A percentile compares a stretch with the other conserved stretches of the same genome.
These are phyloP conservation scores for Ectemnius lituratus DNA, from an alignment of 2,888 invertebrate genomes.

Conservation along the genomic window DNA sequence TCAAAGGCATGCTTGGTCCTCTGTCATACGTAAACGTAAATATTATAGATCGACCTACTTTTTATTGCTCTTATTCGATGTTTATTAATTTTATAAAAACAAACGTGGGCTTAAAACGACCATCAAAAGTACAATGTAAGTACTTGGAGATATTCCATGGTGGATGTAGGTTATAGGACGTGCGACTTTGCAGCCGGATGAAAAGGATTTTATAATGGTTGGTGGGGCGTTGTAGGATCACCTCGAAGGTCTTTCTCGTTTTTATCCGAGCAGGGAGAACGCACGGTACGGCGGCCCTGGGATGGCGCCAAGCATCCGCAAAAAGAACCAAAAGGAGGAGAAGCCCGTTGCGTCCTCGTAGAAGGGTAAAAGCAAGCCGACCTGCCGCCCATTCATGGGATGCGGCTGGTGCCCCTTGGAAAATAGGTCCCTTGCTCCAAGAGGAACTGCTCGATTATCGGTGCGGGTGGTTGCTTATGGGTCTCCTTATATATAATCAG, in stretches of 20 bases:
- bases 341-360: conserved; percentile 24
- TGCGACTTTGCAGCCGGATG: neutral
- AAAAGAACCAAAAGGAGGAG: conserved; percentile 29
- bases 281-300: conserved; percentile 18
- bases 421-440: conserved; percentile 57
- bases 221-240: neutral
- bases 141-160: neutral
- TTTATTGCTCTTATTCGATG: no score
- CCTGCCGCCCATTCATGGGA: conserved; percentile 57
- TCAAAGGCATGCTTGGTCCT: no score
- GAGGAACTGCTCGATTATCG: conserved; percentile 51
- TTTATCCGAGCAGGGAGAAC: conserved; percentile 14
- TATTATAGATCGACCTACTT: no score
- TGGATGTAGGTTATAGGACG: no score
- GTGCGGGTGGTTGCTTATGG: no score
- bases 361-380: conserved; percentile 37
- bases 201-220: conserved; percentile 8
- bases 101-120: no score
- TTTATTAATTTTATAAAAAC: no score
- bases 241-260: conserved; percentile 9
- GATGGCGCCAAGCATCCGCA: conserved; percentile 50
- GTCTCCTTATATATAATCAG: no score
- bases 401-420: conserved; percentile 49
- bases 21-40: no score
- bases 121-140: neutral